Evolutionary conservation across 2,113 vertebrate genomes (phyloP).

Genomic region (Origma solitaria): DNA sequence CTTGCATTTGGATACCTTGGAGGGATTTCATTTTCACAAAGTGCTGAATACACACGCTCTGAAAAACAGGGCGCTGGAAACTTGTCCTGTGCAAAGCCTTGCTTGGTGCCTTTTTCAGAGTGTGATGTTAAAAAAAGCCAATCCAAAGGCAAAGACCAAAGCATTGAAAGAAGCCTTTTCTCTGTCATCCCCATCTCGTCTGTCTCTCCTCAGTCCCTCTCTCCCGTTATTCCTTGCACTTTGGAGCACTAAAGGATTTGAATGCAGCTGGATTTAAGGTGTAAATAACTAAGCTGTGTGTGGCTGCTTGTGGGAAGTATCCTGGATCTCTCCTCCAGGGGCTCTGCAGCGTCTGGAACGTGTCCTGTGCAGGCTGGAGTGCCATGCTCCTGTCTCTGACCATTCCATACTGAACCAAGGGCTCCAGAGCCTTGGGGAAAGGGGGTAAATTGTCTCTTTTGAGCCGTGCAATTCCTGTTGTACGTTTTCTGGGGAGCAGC

Average conservation of each 20-base stretch:
- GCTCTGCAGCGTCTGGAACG: neutral
- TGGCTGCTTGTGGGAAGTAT: neutral
- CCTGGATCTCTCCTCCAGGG: neutral
- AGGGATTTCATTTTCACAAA: neutral
- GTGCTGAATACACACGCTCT: neutral
- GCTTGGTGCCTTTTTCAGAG: neutral
- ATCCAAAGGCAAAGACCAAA: neutral
- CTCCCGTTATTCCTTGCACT: neutral
- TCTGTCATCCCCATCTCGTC: neutral
- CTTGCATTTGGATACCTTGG: neutral
- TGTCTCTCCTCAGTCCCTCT: neutral
- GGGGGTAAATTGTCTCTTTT: conserved; percentile 14
- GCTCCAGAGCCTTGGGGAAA: neutral
- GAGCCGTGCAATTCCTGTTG: conserved; percentile 53
- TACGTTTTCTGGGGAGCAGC: conserved; percentile 42
- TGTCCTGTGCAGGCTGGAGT: neutral
- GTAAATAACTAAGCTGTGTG: neutral
- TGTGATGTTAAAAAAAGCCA: neutral
- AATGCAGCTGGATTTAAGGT: conserved; percentile 5
- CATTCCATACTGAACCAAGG: neutral
- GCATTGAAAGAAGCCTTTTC: neutral
- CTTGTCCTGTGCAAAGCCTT: neutral
- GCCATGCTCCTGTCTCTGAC: neutral
- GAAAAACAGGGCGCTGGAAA: neutral
- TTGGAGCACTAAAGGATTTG: neutral